Conservation (phyloP, 2,888 invertebrate species). For the Malacosoma neustria region DNA sequence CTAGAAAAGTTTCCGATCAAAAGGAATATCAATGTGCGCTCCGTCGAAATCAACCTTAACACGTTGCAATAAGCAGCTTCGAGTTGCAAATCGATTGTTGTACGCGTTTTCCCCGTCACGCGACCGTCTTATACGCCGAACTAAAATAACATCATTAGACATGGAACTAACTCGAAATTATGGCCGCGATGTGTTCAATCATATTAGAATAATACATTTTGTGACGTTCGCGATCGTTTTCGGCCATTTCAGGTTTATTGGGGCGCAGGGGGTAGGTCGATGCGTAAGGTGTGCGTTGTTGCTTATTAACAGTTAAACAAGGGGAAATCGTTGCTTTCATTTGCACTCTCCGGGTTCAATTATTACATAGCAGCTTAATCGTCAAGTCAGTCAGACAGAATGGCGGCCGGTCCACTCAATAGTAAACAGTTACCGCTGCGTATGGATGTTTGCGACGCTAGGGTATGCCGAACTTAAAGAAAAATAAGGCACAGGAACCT, state of each 20-base stretch:
- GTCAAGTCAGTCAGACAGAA: too few species aligned
- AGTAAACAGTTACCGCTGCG: too few species aligned
- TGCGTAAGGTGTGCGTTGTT: too few species aligned
- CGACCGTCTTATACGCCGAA: conserved; percentile 40
- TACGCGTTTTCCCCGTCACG: conserved; percentile 30
- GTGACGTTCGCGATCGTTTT: conserved; percentile 28
- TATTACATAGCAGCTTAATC: too few species aligned
- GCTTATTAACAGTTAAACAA: too few species aligned
- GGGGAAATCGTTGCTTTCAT: too few species aligned
- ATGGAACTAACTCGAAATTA: conserved; percentile 37
- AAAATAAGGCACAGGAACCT: too few species aligned
- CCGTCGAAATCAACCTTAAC: conserved; percentile 18
- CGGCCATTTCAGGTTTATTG: conserved; percentile 9
- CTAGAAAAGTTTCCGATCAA: conserved; percentile 29
- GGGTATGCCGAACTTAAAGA: too few species aligned
- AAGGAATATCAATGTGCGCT: conserved; percentile 10
- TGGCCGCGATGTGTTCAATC: conserved; percentile 40
- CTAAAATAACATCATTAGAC: conserved; percentile 51
- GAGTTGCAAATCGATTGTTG: conserved; percentile 11
- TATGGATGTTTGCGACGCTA: too few species aligned
- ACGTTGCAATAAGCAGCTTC: conserved; percentile 14
- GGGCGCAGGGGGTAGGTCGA: too few species aligned
- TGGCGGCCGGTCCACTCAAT: too few species aligned
- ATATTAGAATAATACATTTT: conserved; percentile 39
- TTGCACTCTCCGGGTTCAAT: too few species aligned